A percentile compares a stretch with the other conserved stretches of the same genome.
phyloP scores from a whole-genome alignment of 2,797 vertebrate genomes.

The Propithecus perrieri region DNA sequence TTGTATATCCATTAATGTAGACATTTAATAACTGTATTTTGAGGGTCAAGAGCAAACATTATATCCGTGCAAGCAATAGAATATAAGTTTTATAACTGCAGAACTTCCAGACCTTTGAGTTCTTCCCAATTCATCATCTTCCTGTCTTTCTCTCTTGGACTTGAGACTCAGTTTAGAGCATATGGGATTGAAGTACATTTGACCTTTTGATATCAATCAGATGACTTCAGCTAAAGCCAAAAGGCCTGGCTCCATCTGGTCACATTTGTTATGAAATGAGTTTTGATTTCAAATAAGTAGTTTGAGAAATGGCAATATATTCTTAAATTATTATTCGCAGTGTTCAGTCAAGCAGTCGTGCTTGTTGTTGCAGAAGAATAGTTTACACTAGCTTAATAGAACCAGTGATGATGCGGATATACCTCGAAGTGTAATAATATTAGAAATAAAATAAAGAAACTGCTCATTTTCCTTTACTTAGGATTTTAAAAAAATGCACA shows the following conservation, averaged over 20 bases:
- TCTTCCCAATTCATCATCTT: not conserved
- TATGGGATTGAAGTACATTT: not conserved
- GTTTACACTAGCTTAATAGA: not conserved
- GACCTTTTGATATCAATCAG: not conserved
- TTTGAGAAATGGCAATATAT: not conserved
- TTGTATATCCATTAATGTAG: not conserved
- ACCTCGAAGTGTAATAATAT: not conserved
- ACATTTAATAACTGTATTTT: not conserved
- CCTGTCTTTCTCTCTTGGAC: not conserved
- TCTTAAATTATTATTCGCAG: not conserved
- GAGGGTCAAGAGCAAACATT: not conserved
- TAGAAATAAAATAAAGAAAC: not conserved
- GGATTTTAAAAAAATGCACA: not conserved
- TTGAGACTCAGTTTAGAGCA: not conserved
- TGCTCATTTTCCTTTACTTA: not conserved
- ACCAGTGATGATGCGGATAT: not conserved
- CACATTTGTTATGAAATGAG: not conserved
- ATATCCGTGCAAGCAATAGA: not conserved
- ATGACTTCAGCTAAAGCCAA: not conserved
- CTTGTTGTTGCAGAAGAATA: not conserved
- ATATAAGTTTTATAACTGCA: not conserved
- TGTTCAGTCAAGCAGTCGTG: not conserved
- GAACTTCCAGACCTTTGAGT: not conserved
- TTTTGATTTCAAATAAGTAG: constrained; percentile 22
- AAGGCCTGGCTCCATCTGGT: not conserved